Conservation (phyloP, 2,797 vertebrate genomes). For the Thalassophryne amazonica region DNA sequence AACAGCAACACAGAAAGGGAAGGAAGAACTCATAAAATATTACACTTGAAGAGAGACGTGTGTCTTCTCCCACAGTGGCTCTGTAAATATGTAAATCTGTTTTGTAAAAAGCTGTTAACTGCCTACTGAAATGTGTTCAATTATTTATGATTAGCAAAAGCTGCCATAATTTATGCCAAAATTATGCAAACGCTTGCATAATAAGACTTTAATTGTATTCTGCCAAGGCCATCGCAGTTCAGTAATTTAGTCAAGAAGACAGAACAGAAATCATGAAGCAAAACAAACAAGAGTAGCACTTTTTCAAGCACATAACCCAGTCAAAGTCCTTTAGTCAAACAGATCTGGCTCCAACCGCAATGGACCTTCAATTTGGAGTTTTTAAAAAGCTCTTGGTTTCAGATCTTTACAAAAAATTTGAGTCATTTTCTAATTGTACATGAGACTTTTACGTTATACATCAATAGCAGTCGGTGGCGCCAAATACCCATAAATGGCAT, state of each 20-base stretch:
- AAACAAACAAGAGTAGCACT: neutral
- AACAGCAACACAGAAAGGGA: constrained; percentile 21
- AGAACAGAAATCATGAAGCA: neutral
- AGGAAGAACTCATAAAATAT: neutral
- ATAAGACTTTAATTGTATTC: no score
- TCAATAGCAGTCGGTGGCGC: no score
- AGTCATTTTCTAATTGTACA: no score
- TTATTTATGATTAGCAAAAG: neutral
- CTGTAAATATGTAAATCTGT: neutral
- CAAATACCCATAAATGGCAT: no score
- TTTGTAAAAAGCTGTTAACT: neutral
- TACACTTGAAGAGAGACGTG: neutral
- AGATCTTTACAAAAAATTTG: no score
- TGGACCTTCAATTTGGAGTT: no score
- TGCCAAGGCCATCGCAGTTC: neutral
- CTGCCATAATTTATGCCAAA: neutral
- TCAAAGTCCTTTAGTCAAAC: no score
- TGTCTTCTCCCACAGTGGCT: neutral
- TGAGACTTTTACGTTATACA: no score
- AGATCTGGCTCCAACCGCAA: no score
- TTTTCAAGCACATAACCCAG: no score
- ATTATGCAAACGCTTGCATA: no score
- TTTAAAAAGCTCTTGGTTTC: no score
- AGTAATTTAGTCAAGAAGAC: neutral
- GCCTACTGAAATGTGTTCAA: neutral